Conservation (phyloP, 2,888 invertebrate species). For the Standfussiana lucernea region DNA sequence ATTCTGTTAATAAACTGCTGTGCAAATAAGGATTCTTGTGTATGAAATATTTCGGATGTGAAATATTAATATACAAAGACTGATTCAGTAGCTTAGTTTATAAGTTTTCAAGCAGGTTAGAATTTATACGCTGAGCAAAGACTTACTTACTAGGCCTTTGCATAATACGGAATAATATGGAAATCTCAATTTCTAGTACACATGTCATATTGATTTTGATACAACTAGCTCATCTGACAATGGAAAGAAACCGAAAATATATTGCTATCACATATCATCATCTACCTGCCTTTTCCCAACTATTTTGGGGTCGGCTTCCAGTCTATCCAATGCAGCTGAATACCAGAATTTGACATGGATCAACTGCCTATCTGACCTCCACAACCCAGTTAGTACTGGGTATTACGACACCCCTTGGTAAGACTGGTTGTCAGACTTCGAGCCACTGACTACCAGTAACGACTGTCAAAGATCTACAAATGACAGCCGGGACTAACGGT, state of each 20-base stretch:
- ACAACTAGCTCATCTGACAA: background rate
- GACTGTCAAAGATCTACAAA: too few species aligned
- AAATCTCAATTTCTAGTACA: background rate
- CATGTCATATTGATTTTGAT: background rate
- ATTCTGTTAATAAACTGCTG: background rate
- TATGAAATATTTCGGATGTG: background rate
- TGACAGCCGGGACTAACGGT: too few species aligned
- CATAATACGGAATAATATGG: background rate
- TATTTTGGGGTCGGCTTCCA: too few species aligned
- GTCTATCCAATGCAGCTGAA: too few species aligned
- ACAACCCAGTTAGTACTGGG: too few species aligned
- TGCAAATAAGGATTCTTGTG: background rate
- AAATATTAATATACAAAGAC: background rate
- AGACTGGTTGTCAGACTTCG: too few species aligned
- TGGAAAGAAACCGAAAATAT: too few species aligned
- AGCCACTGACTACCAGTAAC: too few species aligned
- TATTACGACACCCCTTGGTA: too few species aligned
- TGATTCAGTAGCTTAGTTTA: background rate
- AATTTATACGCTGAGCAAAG: background rate
- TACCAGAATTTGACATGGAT: too few species aligned
- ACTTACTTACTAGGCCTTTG: background rate
- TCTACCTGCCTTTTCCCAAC: too few species aligned
- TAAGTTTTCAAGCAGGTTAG: background rate
- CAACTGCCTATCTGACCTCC: too few species aligned
- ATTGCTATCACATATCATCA: background rate